Evolutionary conservation across 1,140 invertebrate genomes (phyloP).

Genomic region (Homarus americanus): DNA sequence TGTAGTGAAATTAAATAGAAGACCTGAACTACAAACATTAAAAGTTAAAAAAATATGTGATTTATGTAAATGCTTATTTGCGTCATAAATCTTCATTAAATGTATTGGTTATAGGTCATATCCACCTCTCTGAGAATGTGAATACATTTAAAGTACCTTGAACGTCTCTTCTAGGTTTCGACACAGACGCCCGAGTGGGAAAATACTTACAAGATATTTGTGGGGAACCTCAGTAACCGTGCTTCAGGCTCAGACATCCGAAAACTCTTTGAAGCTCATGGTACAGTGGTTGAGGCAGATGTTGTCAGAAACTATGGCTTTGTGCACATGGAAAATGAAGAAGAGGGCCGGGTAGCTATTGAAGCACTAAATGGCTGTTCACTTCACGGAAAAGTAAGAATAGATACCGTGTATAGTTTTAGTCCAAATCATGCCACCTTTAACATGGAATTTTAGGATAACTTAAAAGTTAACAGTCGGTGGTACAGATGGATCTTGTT

Average conservation of each 20-base stretch:
- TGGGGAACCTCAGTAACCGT: constrained; percentile 95
- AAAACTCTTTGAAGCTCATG: constrained; percentile 95
- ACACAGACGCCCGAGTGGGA: constrained; percentile 69
- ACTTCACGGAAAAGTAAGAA: constrained; percentile 90
- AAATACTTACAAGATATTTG: constrained; percentile 91
- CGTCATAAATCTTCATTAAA: too few species aligned
- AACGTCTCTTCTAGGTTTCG: constrained; percentile 31
- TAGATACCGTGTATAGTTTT: background rate
- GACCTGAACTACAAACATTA: too few species aligned
- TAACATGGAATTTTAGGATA: too few species aligned
- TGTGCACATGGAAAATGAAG: constrained; percentile 97
- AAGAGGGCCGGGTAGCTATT: constrained; percentile 93
- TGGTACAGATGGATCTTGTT: too few species aligned
- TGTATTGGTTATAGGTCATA: too few species aligned
- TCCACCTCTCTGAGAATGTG: too few species aligned
- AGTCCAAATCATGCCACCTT: too few species aligned
- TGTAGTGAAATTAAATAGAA: too few species aligned
- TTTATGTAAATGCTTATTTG: too few species aligned
- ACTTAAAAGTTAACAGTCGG: too few species aligned
- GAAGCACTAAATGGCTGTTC: constrained; percentile 93
- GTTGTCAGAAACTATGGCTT: constrained; percentile 98
- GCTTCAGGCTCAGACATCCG: constrained; percentile 90
- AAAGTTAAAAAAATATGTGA: too few species aligned
- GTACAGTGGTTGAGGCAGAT: constrained; percentile 96
- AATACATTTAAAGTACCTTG: too few species aligned